These are phyloP conservation scores for Sceloporus tristichus DNA, from an alignment of 2,113 vertebrate genomes.

Conservation along the genomic window DNA sequence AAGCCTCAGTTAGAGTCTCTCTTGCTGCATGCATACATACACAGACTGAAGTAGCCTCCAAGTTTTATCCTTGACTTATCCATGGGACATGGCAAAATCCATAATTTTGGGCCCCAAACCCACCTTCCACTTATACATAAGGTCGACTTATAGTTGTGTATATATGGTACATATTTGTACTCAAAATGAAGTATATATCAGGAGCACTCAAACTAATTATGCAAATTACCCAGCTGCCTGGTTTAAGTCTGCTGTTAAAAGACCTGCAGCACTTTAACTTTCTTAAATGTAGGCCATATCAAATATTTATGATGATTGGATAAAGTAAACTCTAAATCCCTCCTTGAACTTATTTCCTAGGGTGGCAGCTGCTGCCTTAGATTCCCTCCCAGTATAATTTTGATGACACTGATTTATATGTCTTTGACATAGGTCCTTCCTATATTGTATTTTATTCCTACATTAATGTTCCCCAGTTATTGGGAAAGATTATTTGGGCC, in stretches of 20 bases:
- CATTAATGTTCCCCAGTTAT: neutral
- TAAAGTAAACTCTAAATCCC: constrained; percentile 50
- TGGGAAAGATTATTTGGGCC: neutral
- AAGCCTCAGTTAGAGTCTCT: no score
- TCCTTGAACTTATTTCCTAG: neutral
- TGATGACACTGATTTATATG: neutral
- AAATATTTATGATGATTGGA: constrained; percentile 67
- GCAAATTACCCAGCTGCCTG: constrained; percentile 60
- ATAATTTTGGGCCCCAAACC: no score
- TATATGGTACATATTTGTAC: constrained; percentile 46
- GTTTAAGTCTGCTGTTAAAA: constrained; percentile 56
- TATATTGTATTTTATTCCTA: neutral
- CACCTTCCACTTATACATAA: no score
- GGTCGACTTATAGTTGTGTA: no score
- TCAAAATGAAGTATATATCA: constrained; percentile 41
- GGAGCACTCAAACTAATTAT: constrained; percentile 54
- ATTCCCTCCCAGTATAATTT: neutral
- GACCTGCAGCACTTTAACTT: constrained; percentile 57
- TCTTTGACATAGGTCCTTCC: neutral
- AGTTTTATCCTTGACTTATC: no score
- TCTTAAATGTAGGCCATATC: constrained; percentile 63
- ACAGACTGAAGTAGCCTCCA: no score
- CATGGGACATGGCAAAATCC: no score
- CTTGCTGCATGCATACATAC: no score
- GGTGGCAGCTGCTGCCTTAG: neutral